phyloP scores from a whole-genome alignment of 2,888 invertebrate species.

The Frankliniella intonsa region DNA sequence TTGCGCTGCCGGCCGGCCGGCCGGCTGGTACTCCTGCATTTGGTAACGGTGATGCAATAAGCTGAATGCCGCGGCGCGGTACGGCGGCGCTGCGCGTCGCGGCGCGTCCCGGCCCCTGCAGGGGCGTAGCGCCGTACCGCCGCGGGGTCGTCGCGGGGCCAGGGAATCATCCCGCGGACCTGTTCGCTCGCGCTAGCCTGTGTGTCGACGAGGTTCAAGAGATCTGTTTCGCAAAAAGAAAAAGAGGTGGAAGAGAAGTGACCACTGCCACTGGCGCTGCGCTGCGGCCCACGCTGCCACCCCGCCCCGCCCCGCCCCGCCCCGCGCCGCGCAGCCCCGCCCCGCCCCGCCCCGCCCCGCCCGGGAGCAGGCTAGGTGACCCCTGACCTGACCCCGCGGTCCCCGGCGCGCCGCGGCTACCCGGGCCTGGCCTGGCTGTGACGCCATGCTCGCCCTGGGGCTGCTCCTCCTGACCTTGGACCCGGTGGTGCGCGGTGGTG shows the following conservation, averaged over 20 bases:
- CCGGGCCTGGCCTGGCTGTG: too few relatives aligned
- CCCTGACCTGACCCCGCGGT: too few relatives aligned
- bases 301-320: background rate
- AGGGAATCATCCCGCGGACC: background rate
- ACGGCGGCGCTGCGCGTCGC: background rate
- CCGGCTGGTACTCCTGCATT: background rate
- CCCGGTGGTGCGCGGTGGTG: too few relatives aligned
- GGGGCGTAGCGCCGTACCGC: background rate
- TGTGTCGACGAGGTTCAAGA: background rate
- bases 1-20: background rate
- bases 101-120: background rate
- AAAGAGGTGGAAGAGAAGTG: background rate
- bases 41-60: background rate
- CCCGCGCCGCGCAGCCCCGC: background rate
- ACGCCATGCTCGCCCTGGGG: too few relatives aligned
- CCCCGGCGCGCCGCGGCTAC: too few relatives aligned
- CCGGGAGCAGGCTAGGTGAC: background rate
- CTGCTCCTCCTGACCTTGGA: too few relatives aligned
- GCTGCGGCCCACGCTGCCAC: background rate
- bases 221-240: background rate
- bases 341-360: background rate
- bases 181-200: background rate
- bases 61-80: background rate
- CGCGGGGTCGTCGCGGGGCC: background rate
- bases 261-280: background rate